A percentile compares a stretch with the other conserved stretches of the same genome.
phyloP scores from a whole-genome alignment of 2,888 invertebrate species.

The Coecobrya sp. region DNA sequence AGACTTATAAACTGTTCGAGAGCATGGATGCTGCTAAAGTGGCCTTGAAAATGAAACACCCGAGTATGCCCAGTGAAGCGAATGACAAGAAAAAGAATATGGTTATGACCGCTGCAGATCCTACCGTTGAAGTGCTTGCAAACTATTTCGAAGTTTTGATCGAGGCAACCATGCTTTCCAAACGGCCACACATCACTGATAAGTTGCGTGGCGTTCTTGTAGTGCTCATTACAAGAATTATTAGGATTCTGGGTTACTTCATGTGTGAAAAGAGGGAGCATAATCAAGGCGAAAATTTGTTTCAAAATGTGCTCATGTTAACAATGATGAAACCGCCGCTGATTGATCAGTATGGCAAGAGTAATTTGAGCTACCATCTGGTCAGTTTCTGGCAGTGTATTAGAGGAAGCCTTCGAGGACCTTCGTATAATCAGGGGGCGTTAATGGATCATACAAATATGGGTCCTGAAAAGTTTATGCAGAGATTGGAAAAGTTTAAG shows the following conservation, averaged over 20 bases:
- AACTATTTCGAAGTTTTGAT: background rate
- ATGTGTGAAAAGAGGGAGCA: background rate
- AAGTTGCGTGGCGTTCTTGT: conserved; percentile 4
- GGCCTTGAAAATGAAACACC: background rate
- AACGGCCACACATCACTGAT: background rate
- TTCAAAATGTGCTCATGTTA: background rate
- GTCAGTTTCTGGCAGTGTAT: conserved; percentile 32
- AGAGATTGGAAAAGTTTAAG: conserved; percentile 18
- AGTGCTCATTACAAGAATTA: background rate
- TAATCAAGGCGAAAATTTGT: background rate
- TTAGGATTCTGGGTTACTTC: background rate
- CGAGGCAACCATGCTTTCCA: background rate
- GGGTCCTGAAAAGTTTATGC: background rate
- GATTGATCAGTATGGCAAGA: background rate
- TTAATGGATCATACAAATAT: background rate
- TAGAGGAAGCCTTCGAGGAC: background rate
- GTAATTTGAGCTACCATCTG: background rate
- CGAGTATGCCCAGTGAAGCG: background rate
- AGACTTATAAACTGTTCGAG: too few species aligned
- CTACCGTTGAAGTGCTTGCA: background rate
- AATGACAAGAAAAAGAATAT: too few species aligned
- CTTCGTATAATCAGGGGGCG: background rate
- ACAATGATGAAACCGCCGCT: background rate
- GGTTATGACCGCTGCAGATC: too few species aligned
- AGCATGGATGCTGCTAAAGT: background rate